phyloP scores from a whole-genome alignment of 2,113 vertebrate species.

The Otolemur garnettii region DNA sequence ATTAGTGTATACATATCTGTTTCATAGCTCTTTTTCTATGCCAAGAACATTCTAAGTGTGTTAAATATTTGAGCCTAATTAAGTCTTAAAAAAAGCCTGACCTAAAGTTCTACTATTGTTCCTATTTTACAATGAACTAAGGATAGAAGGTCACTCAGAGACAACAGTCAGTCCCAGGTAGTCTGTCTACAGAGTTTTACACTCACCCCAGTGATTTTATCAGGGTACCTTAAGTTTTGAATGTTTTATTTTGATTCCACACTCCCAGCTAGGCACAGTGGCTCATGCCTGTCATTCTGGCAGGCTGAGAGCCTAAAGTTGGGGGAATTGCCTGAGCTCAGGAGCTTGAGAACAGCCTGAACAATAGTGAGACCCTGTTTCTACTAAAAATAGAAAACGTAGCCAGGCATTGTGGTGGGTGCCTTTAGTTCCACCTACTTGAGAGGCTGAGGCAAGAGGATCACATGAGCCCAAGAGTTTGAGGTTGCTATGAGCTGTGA shows the following conservation, averaged over 20 bases:
- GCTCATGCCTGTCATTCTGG: too few relatives aligned
- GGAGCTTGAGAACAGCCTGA: too few relatives aligned
- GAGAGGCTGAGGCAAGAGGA: too few relatives aligned
- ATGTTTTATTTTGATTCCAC: background rate
- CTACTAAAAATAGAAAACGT: too few relatives aligned
- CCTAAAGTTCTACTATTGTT: background rate
- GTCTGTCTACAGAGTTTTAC: background rate
- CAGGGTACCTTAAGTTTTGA: background rate
- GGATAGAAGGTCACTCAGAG: background rate
- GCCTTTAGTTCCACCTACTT: too few relatives aligned
- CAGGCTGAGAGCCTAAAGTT: too few relatives aligned
- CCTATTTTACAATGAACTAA: background rate
- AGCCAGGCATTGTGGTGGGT: too few relatives aligned
- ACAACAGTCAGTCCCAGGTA: background rate
- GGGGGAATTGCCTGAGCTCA: too few relatives aligned
- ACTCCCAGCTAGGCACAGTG: too few relatives aligned
- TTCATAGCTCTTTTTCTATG: background rate
- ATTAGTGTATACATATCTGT: background rate
- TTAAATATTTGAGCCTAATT: background rate
- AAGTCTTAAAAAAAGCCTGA: conserved; percentile 4
- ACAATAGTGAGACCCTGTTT: too few relatives aligned
- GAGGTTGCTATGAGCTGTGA: too few relatives aligned
- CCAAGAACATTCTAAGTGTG: background rate
- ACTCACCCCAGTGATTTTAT: background rate
- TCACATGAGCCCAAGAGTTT: too few relatives aligned